Conservation (phyloP, 2,113 vertebrate species). For the Rhabdornis inornatus region DNA sequence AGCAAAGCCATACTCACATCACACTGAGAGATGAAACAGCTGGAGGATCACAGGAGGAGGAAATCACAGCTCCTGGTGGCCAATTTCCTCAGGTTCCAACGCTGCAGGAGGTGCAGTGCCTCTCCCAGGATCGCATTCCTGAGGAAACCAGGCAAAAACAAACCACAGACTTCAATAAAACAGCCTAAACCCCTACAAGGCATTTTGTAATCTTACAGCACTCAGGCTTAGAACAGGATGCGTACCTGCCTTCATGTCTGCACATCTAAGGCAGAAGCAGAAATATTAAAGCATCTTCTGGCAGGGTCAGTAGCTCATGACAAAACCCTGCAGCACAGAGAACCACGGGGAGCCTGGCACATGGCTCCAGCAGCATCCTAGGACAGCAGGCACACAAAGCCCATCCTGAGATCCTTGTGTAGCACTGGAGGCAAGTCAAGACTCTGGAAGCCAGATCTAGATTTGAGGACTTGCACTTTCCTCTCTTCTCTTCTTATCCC, state of each 20-base stretch:
- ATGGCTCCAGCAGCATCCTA: not conserved
- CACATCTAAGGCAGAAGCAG: not conserved
- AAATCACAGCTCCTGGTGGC: not conserved
- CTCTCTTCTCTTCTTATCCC: fast-evolving
- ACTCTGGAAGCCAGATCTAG: fast-evolving
- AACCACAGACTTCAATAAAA: not conserved
- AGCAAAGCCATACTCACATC: not conserved
- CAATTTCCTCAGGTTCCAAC: not conserved
- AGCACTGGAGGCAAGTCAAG: fast-evolving
- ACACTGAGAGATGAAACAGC: not conserved
- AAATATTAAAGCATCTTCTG: not conserved
- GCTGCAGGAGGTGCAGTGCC: not conserved
- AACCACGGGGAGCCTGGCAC: fast-evolving
- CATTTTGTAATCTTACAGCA: not conserved
- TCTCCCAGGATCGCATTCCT: not conserved
- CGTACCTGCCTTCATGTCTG: not conserved
- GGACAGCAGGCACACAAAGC: not conserved
- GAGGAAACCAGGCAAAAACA: not conserved
- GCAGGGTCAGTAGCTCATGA: not conserved
- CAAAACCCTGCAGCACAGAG: not conserved
- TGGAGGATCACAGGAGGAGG: not conserved
- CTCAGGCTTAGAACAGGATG: not conserved
- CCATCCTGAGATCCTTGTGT: fast-evolving
- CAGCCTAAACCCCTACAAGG: not conserved
- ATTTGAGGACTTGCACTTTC: fast-evolving